Base-by-base conservation (phyloP, 1,140 invertebrate genomes). In the Caenorhabditis latens region DNA sequence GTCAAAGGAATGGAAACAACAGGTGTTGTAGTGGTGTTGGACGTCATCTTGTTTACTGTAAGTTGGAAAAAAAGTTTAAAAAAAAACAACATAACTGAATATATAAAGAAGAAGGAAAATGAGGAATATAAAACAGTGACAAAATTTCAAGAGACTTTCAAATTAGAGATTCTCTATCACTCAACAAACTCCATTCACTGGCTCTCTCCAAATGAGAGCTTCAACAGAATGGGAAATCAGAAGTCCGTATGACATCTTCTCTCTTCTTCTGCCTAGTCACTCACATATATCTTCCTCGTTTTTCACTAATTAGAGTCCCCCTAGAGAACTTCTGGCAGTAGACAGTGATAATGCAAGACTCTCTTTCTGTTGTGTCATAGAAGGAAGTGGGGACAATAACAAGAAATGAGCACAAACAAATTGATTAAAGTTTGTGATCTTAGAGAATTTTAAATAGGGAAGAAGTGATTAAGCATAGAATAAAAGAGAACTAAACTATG, bases 381-480 rank as follows among this genome's bases (percentile, higher is more conserved):
- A 32, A 63, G 61, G 61, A 63, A 63, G 24, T 58, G 32, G 32
- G n/a, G 19, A 58, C 57, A 58, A 58, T n/a, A 58, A 58, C 57
- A 58, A 58, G 57, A 16, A 58, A 58, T 58, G 57, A 58, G 57
- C 57, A 21, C 16, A 58, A 58, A 14, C 55, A 3, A n/a, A 58
- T 14, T n/a, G 57, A 58, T 58, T 58, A 5, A 58, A 21, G n/a
- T n/a, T 4, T n/a, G 57, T 5, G n/a, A 58, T 19, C n/a, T 58
- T 58, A 8, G 57, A 58, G n/a, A 19, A 58, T 8, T 21, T 58
- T 58, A 7, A 58, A 58, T 8, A 19, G 7, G 16, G 57, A 58
- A 58, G n/a, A 8, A n/a, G 57, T 21, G n/a, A 5, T 21, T 21
- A n/a, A n/a, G 5, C 5, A 53, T 14, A 5, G 11, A 14, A 53